These are phyloP conservation scores for Parus major DNA, from an alignment of 2,113 vertebrate genomes.

Conservation along the genomic window DNA sequence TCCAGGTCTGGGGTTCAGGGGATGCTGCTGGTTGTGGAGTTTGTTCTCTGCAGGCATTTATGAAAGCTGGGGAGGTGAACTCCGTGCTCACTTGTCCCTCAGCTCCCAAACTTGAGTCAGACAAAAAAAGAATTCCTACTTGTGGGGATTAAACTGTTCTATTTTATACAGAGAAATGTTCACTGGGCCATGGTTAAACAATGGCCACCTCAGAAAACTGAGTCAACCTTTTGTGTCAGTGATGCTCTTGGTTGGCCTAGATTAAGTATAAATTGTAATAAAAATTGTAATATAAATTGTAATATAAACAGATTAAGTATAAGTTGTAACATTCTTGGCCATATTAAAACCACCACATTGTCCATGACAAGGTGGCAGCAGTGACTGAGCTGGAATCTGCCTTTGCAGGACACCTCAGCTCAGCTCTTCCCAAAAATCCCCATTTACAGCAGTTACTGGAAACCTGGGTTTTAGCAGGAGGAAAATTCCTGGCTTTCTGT, in stretches of 20 bases:
- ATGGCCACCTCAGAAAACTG: not conserved
- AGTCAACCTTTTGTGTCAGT: not conserved
- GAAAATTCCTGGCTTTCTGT: not conserved
- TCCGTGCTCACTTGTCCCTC: not conserved
- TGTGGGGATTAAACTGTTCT: not conserved
- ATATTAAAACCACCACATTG: not conserved
- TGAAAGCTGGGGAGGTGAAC: not conserved
- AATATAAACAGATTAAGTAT: not conserved
- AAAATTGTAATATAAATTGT: no score
- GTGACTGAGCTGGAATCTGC: not conserved
- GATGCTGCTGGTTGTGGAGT: not conserved
- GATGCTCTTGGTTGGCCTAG: not conserved
- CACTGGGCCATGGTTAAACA: not conserved
- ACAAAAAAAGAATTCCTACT: not conserved
- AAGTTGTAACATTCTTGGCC: not conserved
- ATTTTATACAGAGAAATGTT: not conserved
- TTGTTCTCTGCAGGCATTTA: not conserved
- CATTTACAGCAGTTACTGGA: not conserved
- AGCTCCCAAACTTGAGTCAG: not conserved
- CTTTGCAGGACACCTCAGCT: not conserved
- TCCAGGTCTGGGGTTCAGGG: fast-evolving
- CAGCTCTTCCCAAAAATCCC: not conserved
- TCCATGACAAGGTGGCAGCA: not conserved
- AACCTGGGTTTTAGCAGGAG: not conserved
- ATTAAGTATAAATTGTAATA: not conserved